Percentiles rank a stretch among this genome's conserved stretches.
Evolutionary conservation across 2,113 vertebrate genomes (phyloP).

Genomic region (Potamarius usumacintae): DNA sequence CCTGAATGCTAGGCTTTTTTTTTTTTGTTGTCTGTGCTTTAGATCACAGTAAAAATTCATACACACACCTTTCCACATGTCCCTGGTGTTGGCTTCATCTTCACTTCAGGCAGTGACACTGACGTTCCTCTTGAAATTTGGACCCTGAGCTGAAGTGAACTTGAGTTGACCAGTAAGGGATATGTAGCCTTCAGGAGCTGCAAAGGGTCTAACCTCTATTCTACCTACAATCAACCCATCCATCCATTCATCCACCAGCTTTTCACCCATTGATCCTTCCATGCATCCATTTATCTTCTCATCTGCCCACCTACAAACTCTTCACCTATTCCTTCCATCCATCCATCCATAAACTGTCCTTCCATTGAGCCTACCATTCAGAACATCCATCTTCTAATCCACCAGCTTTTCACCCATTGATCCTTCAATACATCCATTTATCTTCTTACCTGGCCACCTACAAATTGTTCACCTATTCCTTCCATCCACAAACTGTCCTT

Average conservation of each 20-base stretch:
- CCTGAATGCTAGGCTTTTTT: too few species aligned
- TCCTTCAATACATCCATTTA: background rate
- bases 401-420: background rate
- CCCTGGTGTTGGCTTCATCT: too few species aligned
- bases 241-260: background rate
- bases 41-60: too few species aligned
- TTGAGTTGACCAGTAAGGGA: too few species aligned
- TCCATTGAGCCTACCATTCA: background rate
- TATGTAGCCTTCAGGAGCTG: background rate
- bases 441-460: background rate
- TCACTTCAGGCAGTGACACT: too few species aligned
- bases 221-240: background rate
- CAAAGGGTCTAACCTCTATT: background rate
- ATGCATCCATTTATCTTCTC: background rate
- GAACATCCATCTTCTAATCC: background rate
- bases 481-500: background rate
- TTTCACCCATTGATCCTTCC: background rate
- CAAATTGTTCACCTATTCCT: background rate
- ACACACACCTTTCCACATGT: too few species aligned
- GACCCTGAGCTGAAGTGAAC: slow-evolving; percentile 13
- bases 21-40: too few species aligned
- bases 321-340: background rate
- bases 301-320: background rate
- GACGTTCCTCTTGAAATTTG: background rate
- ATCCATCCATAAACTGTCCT: background rate